Base-by-base conservation (phyloP, 2,888 invertebrate species). In the Macrosoma leucophasiata region DNA sequence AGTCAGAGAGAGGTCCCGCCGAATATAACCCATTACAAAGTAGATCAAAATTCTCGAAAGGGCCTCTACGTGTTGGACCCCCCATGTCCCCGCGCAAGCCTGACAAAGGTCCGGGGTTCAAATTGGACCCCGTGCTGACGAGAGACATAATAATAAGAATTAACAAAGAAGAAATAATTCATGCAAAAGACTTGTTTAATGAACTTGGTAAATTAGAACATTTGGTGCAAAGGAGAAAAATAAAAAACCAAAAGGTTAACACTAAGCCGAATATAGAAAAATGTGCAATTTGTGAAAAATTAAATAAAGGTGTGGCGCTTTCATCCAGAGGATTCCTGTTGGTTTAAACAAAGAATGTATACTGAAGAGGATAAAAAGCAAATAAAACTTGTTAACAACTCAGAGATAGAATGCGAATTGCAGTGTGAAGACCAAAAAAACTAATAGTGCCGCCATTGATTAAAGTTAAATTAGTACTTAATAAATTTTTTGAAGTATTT, bases 401-500 rank as follows among this genome's bases (percentile, higher is more conserved):
- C 39, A 6, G 29, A 11, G 27, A 33, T 46, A 7, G 42, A 47
- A 33, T 9, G 26, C 10, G 48, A 47, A 36, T n/a, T 41, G 20
- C 36, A 38, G 34, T 12, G 38, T 1, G 30, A 31, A 3, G 18
- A 48, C 23, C 39, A 15, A 48, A 45, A 54, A 49, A 52, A 48
- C 50, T 29, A 38, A 13, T 39, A 22, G 17, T 46, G 4, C 19
- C 46, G 26, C 48, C 50, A 47, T 49, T 55, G 37, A 52, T 49
- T n/a, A 46, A 48, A 43, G 26, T 52, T 7, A 46, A n/a, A n/a
- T n/a, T n/a, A n/a, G n/a, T n/a, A n/a, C n/a, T n/a, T n/a, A n/a
- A n/a, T n/a, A n/a, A n/a, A n/a, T n/a, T n/a, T n/a, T n/a, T n/a
- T n/a, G n/a, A n/a, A n/a, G n/a, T n/a, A n/a, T n/a, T n/a, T n/a